Percentiles rank a stretch among this genome's conserved stretches.
These are phyloP conservation scores for Odontesthes bonariensis DNA, from an alignment of 2,113 vertebrate genomes.

Conservation along the genomic window DNA sequence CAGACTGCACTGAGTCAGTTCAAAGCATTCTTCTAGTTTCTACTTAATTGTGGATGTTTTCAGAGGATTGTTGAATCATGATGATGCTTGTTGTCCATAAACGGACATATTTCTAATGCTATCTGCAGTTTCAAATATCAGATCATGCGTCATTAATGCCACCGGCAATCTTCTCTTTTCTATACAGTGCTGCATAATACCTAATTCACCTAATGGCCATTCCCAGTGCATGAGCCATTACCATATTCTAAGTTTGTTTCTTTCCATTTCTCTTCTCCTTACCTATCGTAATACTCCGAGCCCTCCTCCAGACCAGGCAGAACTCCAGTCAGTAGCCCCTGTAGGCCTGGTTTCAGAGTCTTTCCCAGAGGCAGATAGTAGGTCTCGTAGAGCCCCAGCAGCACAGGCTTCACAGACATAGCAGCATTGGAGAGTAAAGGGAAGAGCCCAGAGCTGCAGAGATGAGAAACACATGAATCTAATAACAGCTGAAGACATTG, in stretches of 20 bases:
- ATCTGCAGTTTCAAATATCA: slow-evolving; percentile 14
- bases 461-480: background rate
- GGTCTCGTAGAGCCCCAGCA: slow-evolving; percentile 95
- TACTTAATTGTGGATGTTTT: background rate
- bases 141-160: slow-evolving; percentile 59
- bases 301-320: slow-evolving; percentile 97
- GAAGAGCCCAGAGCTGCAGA: slow-evolving; percentile 92
- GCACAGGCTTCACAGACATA: slow-evolving; percentile 97
- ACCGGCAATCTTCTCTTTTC: slow-evolving; percentile 6
- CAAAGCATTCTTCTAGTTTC: background rate
- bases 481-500: background rate
- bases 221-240: background rate
- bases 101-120: slow-evolving; percentile 5
- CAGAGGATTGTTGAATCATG: too few relatives aligned
- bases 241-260: background rate
- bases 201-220: slow-evolving; percentile 31
- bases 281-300: slow-evolving; percentile 99
- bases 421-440: slow-evolving; percentile 98
- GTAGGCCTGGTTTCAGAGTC: slow-evolving; percentile 96
- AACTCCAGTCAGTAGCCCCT: slow-evolving; percentile 95
- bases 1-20: background rate
- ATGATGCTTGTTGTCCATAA: background rate
- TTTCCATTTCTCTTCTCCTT: slow-evolving; percentile 43
- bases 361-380: slow-evolving; percentile 98
- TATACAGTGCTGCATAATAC: slow-evolving; percentile 23